These are phyloP conservation scores for Pituophis catenifer DNA, from an alignment of 2,113 vertebrate genomes.

Conservation along the genomic window DNA sequence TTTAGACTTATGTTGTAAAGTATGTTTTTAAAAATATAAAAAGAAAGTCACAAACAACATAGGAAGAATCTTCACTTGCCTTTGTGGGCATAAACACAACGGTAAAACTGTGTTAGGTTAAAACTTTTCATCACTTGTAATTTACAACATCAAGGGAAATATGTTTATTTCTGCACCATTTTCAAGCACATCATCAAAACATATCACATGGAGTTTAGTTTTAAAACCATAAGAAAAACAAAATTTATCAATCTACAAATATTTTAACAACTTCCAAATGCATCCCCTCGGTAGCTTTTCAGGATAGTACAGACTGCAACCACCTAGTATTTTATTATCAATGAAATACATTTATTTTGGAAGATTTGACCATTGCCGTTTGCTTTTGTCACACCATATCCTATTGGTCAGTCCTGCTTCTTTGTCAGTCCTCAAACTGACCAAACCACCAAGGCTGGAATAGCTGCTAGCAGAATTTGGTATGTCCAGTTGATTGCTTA, in stretches of 20 bases:
- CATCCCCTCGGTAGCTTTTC: slow-evolving; percentile 55
- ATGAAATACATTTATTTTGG: slow-evolving; percentile 61
- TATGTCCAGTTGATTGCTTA: slow-evolving; percentile 51
- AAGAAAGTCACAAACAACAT: slow-evolving; percentile 60
- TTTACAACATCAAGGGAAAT: slow-evolving; percentile 60
- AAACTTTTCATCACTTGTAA: slow-evolving; percentile 58
- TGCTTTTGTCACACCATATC: slow-evolving; percentile 52
- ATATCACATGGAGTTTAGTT: slow-evolving; percentile 59
- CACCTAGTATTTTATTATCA: slow-evolving; percentile 62
- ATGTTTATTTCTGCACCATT: slow-evolving; percentile 65
- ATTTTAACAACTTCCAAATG: slow-evolving; percentile 64
- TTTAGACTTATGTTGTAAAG: slow-evolving; percentile 63
- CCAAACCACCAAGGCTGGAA: slow-evolving; percentile 56
- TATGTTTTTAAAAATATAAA: slow-evolving; percentile 63
- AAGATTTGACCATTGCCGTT: slow-evolving; percentile 56
- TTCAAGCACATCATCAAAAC: slow-evolving; percentile 74
- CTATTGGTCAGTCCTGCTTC: slow-evolving; percentile 54
- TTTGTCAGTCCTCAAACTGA: slow-evolving; percentile 60
- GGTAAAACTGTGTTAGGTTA: slow-evolving; percentile 51
- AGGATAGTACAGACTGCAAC: slow-evolving; percentile 47
- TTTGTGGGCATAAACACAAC: slow-evolving; percentile 58
- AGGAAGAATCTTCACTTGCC: slow-evolving; percentile 53
- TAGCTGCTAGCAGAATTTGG: slow-evolving; percentile 51
- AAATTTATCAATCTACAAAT: slow-evolving; percentile 64
- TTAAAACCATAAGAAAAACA: slow-evolving; percentile 60